Percentiles rank a stretch among this genome's conserved stretches.
Conservation (phyloP, 23 tunicate species). For the Ascidia mentula region DNA sequence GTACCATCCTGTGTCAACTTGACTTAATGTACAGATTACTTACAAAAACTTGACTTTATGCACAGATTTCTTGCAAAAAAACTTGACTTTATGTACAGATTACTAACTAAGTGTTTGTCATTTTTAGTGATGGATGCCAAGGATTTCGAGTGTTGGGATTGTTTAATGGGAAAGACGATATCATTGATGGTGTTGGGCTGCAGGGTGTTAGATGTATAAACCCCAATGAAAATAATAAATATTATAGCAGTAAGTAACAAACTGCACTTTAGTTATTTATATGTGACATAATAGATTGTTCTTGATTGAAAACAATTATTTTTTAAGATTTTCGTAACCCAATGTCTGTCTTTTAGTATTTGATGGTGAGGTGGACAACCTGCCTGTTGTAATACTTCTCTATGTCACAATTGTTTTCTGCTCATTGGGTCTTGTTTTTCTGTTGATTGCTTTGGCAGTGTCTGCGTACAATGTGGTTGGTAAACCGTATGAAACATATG, state of each 20-base stretch:
- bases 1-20: background rate
- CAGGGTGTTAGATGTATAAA: background rate
- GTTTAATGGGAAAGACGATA: background rate
- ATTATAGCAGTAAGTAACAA: too few relatives aligned
- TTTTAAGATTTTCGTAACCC: background rate
- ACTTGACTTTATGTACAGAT: background rate
- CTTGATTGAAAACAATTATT: too few relatives aligned
- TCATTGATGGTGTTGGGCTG: background rate
- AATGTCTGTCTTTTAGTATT: too few relatives aligned
- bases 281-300: too few relatives aligned
- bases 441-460: slow-evolving; percentile 27
- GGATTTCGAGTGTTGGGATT: background rate
- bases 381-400: background rate
- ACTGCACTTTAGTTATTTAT: too few relatives aligned
- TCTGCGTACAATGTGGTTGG: slow-evolving; percentile 46
- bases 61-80: background rate
- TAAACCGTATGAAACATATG: slow-evolving; percentile 55
- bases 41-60: too few relatives aligned
- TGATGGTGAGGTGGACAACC: background rate
- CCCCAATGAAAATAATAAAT: too few relatives aligned
- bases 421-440: slow-evolving; percentile 16
- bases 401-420: slow-evolving; percentile 43
- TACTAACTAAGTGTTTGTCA: background rate
- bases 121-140: background rate
- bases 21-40: background rate